Evolutionary conservation across 2,888 invertebrate species (phyloP).

Genomic region (Acanthosepion esculentum): DNA sequence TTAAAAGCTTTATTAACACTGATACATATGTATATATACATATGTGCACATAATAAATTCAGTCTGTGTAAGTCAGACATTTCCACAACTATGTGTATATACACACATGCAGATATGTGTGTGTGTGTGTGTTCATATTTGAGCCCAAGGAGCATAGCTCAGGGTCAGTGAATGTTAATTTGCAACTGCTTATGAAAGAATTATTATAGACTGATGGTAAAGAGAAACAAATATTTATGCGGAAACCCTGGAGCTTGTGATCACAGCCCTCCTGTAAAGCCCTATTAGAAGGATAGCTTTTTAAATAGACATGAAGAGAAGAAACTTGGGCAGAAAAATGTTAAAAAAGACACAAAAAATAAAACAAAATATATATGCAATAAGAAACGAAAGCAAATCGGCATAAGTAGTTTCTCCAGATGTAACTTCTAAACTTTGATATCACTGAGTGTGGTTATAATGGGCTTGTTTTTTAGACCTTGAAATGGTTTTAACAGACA

Average conservation of each 20-base stretch:
- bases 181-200: neutral
- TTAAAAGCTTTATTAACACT: neutral
- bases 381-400: no score
- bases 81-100: neutral
- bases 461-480: no score
- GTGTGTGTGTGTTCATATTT: neutral
- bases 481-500: no score
- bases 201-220: neutral
- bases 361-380: neutral
- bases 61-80: neutral
- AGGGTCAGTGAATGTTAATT: conserved; percentile 8
- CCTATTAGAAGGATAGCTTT: neutral
- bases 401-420: no score
- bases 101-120: neutral
- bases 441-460: no score
- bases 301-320: neutral
- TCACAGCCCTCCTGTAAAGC: neutral
- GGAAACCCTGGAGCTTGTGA: neutral
- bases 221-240: conserved; percentile 33
- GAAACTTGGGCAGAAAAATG: neutral
- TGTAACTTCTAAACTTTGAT: no score
- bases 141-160: neutral
- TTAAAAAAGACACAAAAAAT: neutral
- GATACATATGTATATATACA: neutral
- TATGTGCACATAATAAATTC: neutral